Conservation (phyloP, 2,797 vertebrate genomes). For the Sphenodon punctatus region DNA sequence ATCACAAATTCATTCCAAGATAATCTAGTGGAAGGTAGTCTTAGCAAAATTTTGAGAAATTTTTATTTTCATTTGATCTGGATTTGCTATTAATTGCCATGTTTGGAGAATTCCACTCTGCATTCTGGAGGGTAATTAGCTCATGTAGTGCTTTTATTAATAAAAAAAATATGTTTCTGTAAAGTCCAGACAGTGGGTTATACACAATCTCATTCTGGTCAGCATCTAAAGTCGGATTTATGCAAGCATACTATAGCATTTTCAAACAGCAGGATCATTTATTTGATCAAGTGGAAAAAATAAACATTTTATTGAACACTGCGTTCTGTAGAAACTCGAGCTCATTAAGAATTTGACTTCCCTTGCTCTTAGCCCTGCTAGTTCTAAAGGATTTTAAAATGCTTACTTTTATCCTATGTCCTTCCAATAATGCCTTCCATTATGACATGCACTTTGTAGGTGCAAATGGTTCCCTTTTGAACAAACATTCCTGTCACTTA, state of each 20-base stretch:
- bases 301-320: neutral
- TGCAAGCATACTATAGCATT: neutral
- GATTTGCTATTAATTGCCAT: neutral
- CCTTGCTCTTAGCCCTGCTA: neutral
- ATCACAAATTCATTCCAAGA: conserved; percentile 5
- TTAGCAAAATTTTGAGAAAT: neutral
- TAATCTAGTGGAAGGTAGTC: neutral
- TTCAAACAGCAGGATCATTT: neutral
- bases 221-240: neutral
- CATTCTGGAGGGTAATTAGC: neutral
- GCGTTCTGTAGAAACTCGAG: neutral
- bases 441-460: neutral
- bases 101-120: neutral
- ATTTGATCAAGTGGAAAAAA: neutral
- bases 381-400: neutral
- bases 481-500: neutral
- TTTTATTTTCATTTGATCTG: neutral
- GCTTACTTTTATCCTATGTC: neutral
- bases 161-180: neutral
- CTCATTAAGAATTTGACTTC: neutral
- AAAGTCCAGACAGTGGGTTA: neutral
- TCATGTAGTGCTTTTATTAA: neutral
- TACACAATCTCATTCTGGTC: neutral
- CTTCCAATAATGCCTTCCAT: too few species aligned
- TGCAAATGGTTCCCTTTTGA: neutral